phyloP scores from a whole-genome alignment of 2,113 vertebrate genomes.

The Cololabis saira region DNA sequence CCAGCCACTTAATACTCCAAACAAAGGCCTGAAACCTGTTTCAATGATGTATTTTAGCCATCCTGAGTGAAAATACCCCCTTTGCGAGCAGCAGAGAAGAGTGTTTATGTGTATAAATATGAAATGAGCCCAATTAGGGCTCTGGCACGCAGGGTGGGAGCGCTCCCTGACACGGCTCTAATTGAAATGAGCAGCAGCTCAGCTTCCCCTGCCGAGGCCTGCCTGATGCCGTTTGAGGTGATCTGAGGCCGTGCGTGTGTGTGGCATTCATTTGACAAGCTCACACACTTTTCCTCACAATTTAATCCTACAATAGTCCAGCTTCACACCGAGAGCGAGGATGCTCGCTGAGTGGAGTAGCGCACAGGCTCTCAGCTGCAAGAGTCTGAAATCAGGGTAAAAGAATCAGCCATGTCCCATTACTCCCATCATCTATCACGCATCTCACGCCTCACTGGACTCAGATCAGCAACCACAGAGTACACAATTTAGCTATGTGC shows the following conservation, averaged over 20 bases:
- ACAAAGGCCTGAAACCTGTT: too few species aligned
- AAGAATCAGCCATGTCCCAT: not conserved
- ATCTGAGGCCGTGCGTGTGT: conserved; percentile 41
- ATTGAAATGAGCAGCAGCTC: conserved; percentile 64
- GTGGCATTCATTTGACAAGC: conserved; percentile 9
- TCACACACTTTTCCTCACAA: conserved; percentile 32
- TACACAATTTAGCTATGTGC: not conserved
- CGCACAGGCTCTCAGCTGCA: conserved; percentile 3
- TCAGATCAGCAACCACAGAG: not conserved
- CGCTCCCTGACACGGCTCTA: conserved; percentile 41
- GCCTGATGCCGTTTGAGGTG: conserved; percentile 52
- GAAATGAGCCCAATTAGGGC: conserved; percentile 53
- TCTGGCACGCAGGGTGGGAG: conserved; percentile 13
- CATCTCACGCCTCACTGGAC: conserved; percentile 8
- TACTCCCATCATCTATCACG: conserved; percentile 17
- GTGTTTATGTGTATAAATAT: conserved; percentile 58
- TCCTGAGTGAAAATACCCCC: not conserved
- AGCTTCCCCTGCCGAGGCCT: conserved; percentile 35
- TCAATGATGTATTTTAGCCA: not conserved
- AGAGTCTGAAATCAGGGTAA: not conserved
- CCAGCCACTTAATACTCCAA: too few species aligned
- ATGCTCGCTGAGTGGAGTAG: conserved; percentile 14
- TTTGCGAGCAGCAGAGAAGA: not conserved
- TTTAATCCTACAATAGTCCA: conserved; percentile 44
- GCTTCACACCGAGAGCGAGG: conserved; percentile 33